Conservation (phyloP, 2,797 vertebrate species). For the Podargus strigoides region DNA sequence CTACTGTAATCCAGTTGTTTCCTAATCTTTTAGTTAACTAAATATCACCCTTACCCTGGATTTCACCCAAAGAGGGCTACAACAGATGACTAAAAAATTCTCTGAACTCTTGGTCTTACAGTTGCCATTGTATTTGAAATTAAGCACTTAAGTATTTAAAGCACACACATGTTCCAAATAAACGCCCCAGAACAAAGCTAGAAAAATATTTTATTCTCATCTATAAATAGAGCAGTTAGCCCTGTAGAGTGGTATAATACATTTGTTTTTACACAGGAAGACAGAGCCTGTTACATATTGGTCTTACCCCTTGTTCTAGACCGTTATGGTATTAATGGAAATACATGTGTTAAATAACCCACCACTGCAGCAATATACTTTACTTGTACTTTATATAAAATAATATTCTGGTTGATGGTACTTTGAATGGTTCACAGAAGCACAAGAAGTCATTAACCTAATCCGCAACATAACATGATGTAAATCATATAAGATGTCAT, state of each 20-base stretch:
- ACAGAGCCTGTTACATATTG: neutral
- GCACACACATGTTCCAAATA: neutral
- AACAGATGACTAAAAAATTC: neutral
- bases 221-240: neutral
- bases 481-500: conserved; percentile 64
- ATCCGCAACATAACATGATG: conserved; percentile 59
- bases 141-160: neutral
- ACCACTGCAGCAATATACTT: neutral
- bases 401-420: neutral
- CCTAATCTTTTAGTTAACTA: neutral
- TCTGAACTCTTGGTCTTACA: neutral
- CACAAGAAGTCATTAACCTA: conserved; percentile 66
- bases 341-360: conserved; percentile 19
- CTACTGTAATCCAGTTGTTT: neutral
- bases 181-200: neutral
- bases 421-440: conserved; percentile 61
- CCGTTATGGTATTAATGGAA: neutral
- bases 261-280: conserved; percentile 28
- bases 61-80: neutral
- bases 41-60: neutral
- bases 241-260: neutral
- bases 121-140: neutral
- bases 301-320: conserved; percentile 32
- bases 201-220: neutral
- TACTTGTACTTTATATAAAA: conserved; percentile 48